A percentile compares a stretch with the other conserved stretches of the same genome.
Evolutionary conservation across 2,797 vertebrate species (phyloP).

Genomic region (Lemur catta): DNA sequence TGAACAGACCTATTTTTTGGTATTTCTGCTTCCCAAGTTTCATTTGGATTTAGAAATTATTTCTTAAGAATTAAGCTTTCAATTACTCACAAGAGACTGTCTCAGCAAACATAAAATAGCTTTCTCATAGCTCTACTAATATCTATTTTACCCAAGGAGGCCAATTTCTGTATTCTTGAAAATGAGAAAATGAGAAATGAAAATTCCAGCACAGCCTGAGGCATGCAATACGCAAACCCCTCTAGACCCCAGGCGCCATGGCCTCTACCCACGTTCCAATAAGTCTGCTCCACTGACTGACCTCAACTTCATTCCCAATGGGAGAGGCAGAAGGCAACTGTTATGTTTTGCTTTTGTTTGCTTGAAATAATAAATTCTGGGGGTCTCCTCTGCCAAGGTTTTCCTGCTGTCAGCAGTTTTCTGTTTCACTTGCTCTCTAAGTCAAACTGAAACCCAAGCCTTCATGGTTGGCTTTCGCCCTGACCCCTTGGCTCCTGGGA

Average conservation of each 20-base stretch:
- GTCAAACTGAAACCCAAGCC: slow-evolving; percentile 30
- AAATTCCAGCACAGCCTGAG: slow-evolving; percentile 21
- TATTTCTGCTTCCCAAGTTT: not conserved
- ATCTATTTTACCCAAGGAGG: slow-evolving; percentile 35
- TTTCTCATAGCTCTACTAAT: not conserved
- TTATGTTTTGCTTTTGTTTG: slow-evolving; percentile 40
- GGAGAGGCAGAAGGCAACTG: not conserved
- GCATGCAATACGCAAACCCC: not conserved
- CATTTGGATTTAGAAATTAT: slow-evolving; percentile 35
- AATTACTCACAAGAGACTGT: slow-evolving; percentile 7
- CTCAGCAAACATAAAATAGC: slow-evolving; percentile 15
- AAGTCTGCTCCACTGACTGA: not conserved
- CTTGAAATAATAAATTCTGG: slow-evolving; percentile 62
- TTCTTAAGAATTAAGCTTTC: slow-evolving; percentile 50
- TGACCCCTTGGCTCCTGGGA: slow-evolving; percentile 59
- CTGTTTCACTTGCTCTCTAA: slow-evolving; percentile 34
- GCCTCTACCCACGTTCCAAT: not conserved
- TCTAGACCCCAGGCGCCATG: not conserved
- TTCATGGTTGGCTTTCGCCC: not conserved
- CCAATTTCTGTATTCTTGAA: slow-evolving; percentile 47
- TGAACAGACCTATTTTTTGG: not conserved
- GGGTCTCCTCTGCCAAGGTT: not conserved
- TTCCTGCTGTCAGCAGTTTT: slow-evolving; percentile 46
- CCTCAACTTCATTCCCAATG: not conserved
- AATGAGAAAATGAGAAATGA: slow-evolving; percentile 44